phyloP scores from a whole-genome alignment of 2,888 invertebrate species.

The Lochmaea crataegi region DNA sequence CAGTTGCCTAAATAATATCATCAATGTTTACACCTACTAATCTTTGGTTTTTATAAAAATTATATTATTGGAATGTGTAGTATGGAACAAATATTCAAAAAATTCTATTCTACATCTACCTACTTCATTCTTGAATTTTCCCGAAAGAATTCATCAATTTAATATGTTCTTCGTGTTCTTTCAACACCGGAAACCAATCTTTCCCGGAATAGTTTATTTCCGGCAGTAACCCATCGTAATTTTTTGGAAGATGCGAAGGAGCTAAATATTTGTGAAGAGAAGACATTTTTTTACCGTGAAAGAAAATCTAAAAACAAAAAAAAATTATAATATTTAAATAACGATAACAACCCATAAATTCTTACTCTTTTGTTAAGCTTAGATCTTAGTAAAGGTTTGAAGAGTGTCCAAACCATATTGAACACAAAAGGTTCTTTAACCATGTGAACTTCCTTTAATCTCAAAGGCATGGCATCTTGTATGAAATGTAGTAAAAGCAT shows the following conservation, averaged over 20 bases:
- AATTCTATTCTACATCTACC: slow-evolving; percentile 1
- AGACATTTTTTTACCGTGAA: slow-evolving; percentile 84
- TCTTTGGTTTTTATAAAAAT: neutral
- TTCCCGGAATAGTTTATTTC: slow-evolving; percentile 81
- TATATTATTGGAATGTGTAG: slow-evolving; percentile 4
- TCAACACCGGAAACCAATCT: slow-evolving; percentile 81
- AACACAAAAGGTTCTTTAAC: slow-evolving; percentile 88
- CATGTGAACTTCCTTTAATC: slow-evolving; percentile 87
- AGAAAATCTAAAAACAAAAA: slow-evolving; percentile 75
- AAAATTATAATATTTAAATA: neutral
- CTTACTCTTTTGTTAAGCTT: slow-evolving; percentile 82
- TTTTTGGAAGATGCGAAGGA: slow-evolving; percentile 76
- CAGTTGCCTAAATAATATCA: neutral
- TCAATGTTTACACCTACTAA: neutral
- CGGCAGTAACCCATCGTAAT: slow-evolving; percentile 81
- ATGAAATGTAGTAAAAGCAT: slow-evolving; percentile 83
- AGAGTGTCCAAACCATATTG: slow-evolving; percentile 85
- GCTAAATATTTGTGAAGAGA: slow-evolving; percentile 79
- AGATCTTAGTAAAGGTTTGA: slow-evolving; percentile 84
- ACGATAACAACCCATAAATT: neutral
- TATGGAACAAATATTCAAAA: neutral
- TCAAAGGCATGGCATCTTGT: slow-evolving; percentile 87
- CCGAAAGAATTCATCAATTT: slow-evolving; percentile 78
- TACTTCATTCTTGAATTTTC: slow-evolving; percentile 64
- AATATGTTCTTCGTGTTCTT: slow-evolving; percentile 74